Percentiles rank a stretch among this genome's conserved stretches.
Evolutionary conservation across 2,113 vertebrate species (phyloP).

Genomic region (Oncorhynchus gorbuscha): DNA sequence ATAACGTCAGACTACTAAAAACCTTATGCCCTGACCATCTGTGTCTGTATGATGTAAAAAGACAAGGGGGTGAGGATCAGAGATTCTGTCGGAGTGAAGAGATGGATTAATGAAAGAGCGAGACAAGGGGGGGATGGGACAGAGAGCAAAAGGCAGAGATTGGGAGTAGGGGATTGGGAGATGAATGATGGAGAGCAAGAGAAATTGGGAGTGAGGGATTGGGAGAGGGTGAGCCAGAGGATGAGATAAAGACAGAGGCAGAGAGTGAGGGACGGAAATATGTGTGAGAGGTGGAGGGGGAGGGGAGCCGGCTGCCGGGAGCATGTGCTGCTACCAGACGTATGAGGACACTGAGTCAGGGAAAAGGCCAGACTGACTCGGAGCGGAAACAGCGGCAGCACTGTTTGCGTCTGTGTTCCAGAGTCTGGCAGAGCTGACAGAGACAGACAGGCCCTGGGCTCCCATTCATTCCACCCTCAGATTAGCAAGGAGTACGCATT

Average conservation of each 20-base stretch:
- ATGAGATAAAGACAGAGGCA: not conserved
- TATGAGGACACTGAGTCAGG: slow-evolving; percentile 3
- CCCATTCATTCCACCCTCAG: slow-evolving; percentile 4
- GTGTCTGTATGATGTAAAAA: slow-evolving; percentile 3
- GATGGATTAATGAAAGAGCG: slow-evolving; percentile 35
- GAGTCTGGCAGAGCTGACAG: slow-evolving; percentile 30
- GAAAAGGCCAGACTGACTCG: not conserved
- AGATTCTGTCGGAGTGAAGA: slow-evolving; percentile 18
- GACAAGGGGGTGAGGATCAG: slow-evolving; percentile 25
- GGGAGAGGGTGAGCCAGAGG: not conserved
- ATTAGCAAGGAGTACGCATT: slow-evolving; percentile 3
- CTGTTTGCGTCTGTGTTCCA: not conserved
- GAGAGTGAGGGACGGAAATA: not conserved
- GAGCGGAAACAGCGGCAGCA: not conserved
- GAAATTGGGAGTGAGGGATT: not conserved
- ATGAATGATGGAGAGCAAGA: slow-evolving; percentile 14
- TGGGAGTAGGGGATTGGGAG: slow-evolving; percentile 22
- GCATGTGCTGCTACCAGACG: slow-evolving; percentile 2
- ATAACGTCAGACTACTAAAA: not conserved
- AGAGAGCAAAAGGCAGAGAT: slow-evolving; percentile 10
- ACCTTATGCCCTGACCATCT: slow-evolving; percentile 5
- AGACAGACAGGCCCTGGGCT: slow-evolving; percentile 22
- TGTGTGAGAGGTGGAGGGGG: not conserved
- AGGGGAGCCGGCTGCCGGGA: not conserved
- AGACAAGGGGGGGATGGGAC: slow-evolving; percentile 8